A percentile compares a stretch with the other conserved stretches of the same genome.
phyloP scores from a whole-genome alignment of 1,140 invertebrate genomes.

The Bombus balteatus region DNA sequence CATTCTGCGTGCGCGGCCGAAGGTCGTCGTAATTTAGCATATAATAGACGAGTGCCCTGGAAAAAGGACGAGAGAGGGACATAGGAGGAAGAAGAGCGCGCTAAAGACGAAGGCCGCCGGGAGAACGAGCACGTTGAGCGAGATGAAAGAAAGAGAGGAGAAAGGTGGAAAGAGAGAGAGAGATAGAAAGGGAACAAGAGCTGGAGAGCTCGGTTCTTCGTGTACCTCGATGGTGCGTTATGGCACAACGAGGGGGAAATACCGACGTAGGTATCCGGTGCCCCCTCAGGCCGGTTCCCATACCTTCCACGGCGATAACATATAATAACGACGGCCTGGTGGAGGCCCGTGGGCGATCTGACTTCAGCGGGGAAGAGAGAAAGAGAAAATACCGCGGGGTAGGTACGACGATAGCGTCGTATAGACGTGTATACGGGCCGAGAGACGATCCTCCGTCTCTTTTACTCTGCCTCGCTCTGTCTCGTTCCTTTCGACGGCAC shows the following conservation, averaged over 20 bases:
- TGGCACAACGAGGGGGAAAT: constrained; percentile 73
- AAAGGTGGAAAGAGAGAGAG: background rate
- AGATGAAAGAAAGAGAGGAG: constrained; percentile 28
- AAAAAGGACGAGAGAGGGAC: constrained; percentile 44
- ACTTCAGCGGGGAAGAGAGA: constrained; percentile 70
- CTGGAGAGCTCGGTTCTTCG: constrained; percentile 55
- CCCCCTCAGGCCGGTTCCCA: constrained; percentile 79
- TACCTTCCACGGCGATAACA: constrained; percentile 78
- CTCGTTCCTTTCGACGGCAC: constrained; percentile 23
- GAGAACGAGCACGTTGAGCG: constrained; percentile 8
- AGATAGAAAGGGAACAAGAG: constrained; percentile 43
- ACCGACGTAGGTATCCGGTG: constrained; percentile 68
- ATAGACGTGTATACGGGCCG: constrained; percentile 37
- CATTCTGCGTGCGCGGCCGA: constrained; percentile 51
- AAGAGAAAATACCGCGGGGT: constrained; percentile 65
- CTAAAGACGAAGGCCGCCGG: constrained; percentile 41
- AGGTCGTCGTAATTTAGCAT: constrained; percentile 72
- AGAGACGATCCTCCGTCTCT: constrained; percentile 7
- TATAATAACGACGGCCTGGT: constrained; percentile 77
- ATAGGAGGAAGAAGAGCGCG: constrained; percentile 22
- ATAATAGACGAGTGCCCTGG: constrained; percentile 67
- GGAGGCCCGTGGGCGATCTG: constrained; percentile 70
- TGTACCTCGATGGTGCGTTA: constrained; percentile 74
- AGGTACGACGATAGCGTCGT: constrained; percentile 48
- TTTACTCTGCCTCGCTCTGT: background rate